Base-by-base conservation (phyloP, 92 coral and sea anemone species). In the Zoanthus sociatus region DNA sequence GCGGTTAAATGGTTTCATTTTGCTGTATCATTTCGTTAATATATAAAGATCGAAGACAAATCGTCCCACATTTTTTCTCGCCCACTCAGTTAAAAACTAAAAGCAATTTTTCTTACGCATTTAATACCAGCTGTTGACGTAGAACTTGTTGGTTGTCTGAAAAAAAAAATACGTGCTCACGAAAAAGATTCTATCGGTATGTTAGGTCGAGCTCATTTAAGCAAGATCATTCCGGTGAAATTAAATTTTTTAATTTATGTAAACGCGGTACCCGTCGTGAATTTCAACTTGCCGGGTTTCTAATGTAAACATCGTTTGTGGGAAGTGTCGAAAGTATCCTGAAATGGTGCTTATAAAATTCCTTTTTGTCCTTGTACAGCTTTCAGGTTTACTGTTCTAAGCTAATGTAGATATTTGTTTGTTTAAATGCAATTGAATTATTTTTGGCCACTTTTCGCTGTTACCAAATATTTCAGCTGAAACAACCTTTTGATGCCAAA, bases 101-200 rank as follows among this genome's bases (percentile, higher is more conserved):
- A 61, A 16, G 47, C 8, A 33, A 26, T 10, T 46, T 64, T 32
- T 78, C 15, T 47, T 20, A 3, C 55, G 53, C 8, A n/a, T 9
- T 67, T 32, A 15, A 20, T 30, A 44, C 42, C 73, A 64, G 85
- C 73, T 81, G 76, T 42, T 21, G 47, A 3, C 82, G 48, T 64
- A 66, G 46, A 68, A 66, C 85, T 81, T 15, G 85, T 30, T 63
- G 7, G 31, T 70, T 81, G 47, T 81, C 85, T 18, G 55, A 64
- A 20, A 74, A 81, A 48, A 48, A 81, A 66, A 81, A 64, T 64
- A 58, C 53, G 42, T 64, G 73, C 46, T 66, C 20, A 17, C 20
- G 32, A 12, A 53, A 13, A 64, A 16, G 32, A 63, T 81, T 67
- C 85, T 81, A 66, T 81, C 75, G 85, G 85, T 81, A 81, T 81